Evolutionary conservation across 2,888 invertebrate species (phyloP).

Genomic region (Pseudococcus longispinus): DNA sequence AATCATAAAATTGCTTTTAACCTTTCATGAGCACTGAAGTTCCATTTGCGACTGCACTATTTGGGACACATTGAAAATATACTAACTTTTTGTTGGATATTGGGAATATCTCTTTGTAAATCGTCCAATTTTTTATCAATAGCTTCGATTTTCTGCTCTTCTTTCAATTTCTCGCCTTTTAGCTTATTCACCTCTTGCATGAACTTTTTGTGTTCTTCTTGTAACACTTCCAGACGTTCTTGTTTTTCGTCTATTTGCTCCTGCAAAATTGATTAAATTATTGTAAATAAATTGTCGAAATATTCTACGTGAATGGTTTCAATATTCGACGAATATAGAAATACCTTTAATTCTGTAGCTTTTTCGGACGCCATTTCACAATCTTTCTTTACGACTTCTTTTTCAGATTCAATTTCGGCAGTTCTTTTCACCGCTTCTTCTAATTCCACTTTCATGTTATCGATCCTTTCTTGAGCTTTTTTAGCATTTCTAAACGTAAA

Average conservation of each 20-base stretch:
- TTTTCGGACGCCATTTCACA: constrained; percentile 23
- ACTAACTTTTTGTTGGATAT: background rate
- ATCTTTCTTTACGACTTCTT: constrained; percentile 67
- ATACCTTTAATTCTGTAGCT: constrained; percentile 45
- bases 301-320: background rate
- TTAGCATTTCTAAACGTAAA: constrained; percentile 71
- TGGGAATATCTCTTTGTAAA: constrained; percentile 18
- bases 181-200: constrained; percentile 72
- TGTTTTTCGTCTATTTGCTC: constrained; percentile 67
- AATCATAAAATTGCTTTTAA: no score
- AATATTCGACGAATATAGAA: background rate
- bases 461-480: constrained; percentile 77
- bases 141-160: constrained; percentile 74
- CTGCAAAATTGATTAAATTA: constrained; percentile 62
- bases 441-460: constrained; percentile 76
- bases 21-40: no score
- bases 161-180: constrained; percentile 75
- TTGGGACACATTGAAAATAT: no score
- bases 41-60: no score
- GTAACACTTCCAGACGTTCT: constrained; percentile 63
- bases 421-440: constrained; percentile 63
- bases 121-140: constrained; percentile 67
- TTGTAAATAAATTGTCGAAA: background rate
- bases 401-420: constrained; percentile 63
- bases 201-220: constrained; percentile 69